A percentile compares a stretch with the other conserved stretches of the same genome.
Conservation (phyloP, 2,113 vertebrate species). For the Mastomys natalensis region DNA sequence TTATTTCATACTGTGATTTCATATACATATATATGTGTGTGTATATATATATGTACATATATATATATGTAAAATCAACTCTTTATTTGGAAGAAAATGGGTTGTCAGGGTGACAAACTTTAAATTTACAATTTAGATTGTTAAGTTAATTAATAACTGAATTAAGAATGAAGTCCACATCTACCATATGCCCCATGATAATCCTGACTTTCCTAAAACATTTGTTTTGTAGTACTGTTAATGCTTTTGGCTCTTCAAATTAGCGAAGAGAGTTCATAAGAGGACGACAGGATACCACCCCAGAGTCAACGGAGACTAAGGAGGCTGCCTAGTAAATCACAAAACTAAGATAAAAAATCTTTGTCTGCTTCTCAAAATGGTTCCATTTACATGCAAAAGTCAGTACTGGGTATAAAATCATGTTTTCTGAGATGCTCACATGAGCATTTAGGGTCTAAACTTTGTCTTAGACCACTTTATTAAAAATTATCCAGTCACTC, state of each 20-base stretch:
- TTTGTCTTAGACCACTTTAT: neutral
- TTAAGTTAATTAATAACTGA: neutral
- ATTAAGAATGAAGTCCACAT: neutral
- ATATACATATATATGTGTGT: too few species aligned
- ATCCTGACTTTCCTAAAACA: neutral
- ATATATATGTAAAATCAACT: neutral
- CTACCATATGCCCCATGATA: neutral
- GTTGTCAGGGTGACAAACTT: neutral
- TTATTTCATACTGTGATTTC: too few species aligned
- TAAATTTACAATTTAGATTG: neutral
- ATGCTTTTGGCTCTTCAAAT: neutral
- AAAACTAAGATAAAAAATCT: neutral
- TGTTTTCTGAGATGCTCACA: neutral
- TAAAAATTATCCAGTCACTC: neutral
- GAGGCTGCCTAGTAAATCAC: neutral
- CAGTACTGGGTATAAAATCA: neutral
- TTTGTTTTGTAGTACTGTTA: neutral
- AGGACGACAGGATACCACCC: neutral
- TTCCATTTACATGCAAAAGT: neutral
- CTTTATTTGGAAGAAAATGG: constrained; percentile 40
- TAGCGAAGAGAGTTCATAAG: neutral
- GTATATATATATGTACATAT: neutral
- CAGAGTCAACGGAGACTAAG: neutral
- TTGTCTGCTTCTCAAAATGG: neutral
- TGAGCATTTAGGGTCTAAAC: neutral